These are phyloP conservation scores for Chironomus riparius DNA, from an alignment of 2,888 invertebrate genomes.

Conservation along the genomic window DNA sequence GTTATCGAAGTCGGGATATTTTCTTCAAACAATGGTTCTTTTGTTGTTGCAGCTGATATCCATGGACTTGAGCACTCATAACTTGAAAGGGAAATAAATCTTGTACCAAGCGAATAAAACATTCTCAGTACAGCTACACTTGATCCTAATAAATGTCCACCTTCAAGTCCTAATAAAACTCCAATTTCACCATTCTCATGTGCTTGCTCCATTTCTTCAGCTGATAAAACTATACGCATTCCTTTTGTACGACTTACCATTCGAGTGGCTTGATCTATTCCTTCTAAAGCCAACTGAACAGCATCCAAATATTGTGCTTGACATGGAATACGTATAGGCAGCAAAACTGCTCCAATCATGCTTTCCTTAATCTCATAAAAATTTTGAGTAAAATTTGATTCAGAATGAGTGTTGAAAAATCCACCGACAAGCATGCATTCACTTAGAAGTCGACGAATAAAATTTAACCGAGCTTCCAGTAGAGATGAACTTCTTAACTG, in stretches of 20 bases:
- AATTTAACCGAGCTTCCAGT: slow-evolving; percentile 48
- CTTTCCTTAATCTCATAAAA: slow-evolving; percentile 41
- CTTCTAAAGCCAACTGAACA: slow-evolving; percentile 55
- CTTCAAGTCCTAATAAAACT: slow-evolving; percentile 54
- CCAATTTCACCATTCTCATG: slow-evolving; percentile 52
- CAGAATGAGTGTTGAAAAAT: slow-evolving; percentile 39
- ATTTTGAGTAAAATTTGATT: slow-evolving; percentile 32
- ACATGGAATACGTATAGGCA: slow-evolving; percentile 48
- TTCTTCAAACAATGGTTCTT: slow-evolving; percentile 36
- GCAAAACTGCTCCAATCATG: slow-evolving; percentile 46
- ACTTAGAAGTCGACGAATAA: slow-evolving; percentile 46
- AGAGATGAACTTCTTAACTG: slow-evolving; percentile 49
- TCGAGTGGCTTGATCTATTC: slow-evolving; percentile 55
- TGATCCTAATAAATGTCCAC: slow-evolving; percentile 58
- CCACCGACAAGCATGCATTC: slow-evolving; percentile 51
- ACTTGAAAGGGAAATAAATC: slow-evolving; percentile 58
- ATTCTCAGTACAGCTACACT: slow-evolving; percentile 56
- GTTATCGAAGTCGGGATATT: slow-evolving; percentile 40
- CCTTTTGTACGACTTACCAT: slow-evolving; percentile 46
- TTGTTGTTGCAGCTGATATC: slow-evolving; percentile 39
- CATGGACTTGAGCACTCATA: slow-evolving; percentile 57
- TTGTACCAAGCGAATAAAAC: slow-evolving; percentile 55
- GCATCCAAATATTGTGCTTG: slow-evolving; percentile 56
- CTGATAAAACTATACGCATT: slow-evolving; percentile 48
- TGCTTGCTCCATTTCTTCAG: slow-evolving; percentile 51